These are phyloP conservation scores for Prionailurus bengalensis DNA, from an alignment of 2,113 vertebrate species.

Conservation along the genomic window DNA sequence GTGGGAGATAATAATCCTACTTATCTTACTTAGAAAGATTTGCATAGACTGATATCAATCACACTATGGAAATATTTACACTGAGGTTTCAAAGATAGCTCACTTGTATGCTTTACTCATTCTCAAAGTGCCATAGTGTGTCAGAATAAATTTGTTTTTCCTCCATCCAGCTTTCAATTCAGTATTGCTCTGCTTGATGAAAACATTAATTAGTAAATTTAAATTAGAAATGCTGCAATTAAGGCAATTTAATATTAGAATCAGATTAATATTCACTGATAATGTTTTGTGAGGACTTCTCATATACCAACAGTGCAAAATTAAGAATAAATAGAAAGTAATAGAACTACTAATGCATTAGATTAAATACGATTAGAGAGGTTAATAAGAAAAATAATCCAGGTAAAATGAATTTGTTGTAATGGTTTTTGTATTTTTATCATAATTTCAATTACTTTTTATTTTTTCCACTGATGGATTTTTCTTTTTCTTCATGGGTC, in stretches of 20 bases:
- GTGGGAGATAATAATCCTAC: neutral
- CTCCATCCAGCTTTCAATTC: neutral
- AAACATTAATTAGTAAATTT: neutral
- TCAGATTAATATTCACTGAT: neutral
- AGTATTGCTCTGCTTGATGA: neutral
- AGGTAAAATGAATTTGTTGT: conserved; percentile 7
- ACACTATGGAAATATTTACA: neutral
- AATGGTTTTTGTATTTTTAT: conserved; percentile 13
- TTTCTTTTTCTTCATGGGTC: neutral
- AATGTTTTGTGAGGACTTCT: neutral
- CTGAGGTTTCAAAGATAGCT: neutral
- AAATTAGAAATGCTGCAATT: neutral
- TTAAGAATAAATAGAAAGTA: neutral
- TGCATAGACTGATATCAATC: neutral
- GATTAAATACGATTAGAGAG: neutral
- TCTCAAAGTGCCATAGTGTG: neutral
- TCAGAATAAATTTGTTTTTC: neutral
- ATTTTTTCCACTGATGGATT: conserved; percentile 4
- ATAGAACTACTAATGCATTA: neutral
- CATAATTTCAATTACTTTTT: neutral
- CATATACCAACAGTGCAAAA: neutral
- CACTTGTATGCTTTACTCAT: neutral
- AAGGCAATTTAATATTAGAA: neutral
- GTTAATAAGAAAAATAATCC: conserved; percentile 12
- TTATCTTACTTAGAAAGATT: neutral